These are phyloP conservation scores for Scaptomyza caliginosa DNA, from an alignment of 2,888 invertebrate species.

Conservation along the genomic window DNA sequence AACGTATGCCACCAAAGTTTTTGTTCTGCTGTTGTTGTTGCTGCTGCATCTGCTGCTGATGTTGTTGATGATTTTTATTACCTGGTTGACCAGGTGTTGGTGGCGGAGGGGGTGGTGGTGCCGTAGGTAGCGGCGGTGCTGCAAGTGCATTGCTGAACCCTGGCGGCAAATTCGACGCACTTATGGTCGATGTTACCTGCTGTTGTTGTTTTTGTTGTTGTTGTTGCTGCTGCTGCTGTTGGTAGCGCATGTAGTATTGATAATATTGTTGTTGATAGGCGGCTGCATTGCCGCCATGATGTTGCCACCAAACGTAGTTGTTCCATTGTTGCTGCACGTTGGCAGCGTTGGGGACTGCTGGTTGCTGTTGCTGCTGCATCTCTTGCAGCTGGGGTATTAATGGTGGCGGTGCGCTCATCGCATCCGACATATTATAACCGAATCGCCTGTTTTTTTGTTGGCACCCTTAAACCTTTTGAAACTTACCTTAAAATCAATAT, in stretches of 20 bases:
- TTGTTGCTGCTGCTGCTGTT: conserved; percentile 54
- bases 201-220: conserved; percentile 60
- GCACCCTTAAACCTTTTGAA: conserved; percentile 47
- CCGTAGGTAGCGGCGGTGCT: conserved; percentile 86
- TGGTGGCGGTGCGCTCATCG: conserved; percentile 74
- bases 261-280: conserved; percentile 80
- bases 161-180: conserved; percentile 84
- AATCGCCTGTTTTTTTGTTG: conserved; percentile 23
- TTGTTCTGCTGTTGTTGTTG: conserved; percentile 65
- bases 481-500: conserved; percentile 48
- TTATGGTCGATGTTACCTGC: conserved; percentile 73
- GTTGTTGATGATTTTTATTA: conserved; percentile 39
- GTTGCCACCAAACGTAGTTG: conserved; percentile 70
- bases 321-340: conserved; percentile 65
- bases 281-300: conserved; percentile 62
- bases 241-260: conserved; percentile 82
- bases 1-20: conserved; percentile 85
- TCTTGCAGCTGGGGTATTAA: conserved; percentile 82
- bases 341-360: conserved; percentile 52
- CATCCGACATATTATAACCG: conserved; percentile 71
- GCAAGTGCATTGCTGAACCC: conserved; percentile 84
- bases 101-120: conserved; percentile 84
- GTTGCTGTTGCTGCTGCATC: conserved; percentile 80
- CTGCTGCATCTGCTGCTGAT: conserved; percentile 46
- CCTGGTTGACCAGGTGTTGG: conserved; percentile 80